These are phyloP conservation scores for Malaclemys terrapin DNA, from an alignment of 2,113 vertebrate species.

Conservation along the genomic window DNA sequence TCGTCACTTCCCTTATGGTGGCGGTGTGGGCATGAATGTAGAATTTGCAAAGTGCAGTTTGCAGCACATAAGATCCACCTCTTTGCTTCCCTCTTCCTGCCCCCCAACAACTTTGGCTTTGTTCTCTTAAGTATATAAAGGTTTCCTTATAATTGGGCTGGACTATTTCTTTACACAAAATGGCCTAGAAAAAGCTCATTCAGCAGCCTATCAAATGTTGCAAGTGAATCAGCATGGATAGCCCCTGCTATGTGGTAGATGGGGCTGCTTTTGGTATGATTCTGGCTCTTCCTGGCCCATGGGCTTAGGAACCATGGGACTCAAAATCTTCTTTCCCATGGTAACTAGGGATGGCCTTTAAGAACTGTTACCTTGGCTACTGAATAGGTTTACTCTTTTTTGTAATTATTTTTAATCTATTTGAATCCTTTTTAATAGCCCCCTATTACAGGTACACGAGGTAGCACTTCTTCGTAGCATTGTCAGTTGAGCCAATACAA, in stretches of 20 bases:
- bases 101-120: background rate
- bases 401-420: background rate
- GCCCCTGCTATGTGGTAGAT: background rate
- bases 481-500: background rate
- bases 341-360: background rate
- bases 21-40: background rate
- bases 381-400: background rate
- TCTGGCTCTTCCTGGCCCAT: background rate
- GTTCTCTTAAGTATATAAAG: background rate
- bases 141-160: background rate
- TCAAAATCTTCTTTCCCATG: background rate
- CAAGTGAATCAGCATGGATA: background rate
- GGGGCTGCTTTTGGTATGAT: background rate
- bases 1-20: accelerated
- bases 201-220: background rate
- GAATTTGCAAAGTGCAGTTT: background rate
- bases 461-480: background rate
- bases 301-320: background rate
- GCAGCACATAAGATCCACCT: background rate
- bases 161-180: background rate
- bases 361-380: background rate
- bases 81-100: background rate
- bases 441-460: background rate
- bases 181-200: background rate
- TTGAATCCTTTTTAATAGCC: background rate